Evolutionary conservation across 1,140 invertebrate species (phyloP), one percentile per base, ranked within the genome.

Genomic region (Cyrtorhinus lividipennis): DNA sequence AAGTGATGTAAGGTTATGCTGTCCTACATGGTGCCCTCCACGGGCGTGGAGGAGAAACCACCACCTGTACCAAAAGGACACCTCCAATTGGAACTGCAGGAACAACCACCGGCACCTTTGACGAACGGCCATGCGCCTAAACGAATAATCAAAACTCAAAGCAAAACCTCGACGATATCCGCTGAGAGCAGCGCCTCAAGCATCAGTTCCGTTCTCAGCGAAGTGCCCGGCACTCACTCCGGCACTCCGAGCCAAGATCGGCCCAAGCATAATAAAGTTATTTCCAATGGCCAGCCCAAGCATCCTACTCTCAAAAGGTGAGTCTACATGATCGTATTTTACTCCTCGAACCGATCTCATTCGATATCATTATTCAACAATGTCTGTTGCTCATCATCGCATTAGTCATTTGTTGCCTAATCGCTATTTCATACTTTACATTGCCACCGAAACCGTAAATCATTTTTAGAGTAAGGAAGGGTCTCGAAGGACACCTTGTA

Each of bases 11-110:
- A 56, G 48, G 48, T 22, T 12, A 83, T 83, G 81, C 73, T 83
- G 71, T 82, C 81, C 30, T 83, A 83, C 69, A 81, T 83, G 78
- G 75, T 82, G 66, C 80, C 81, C 22, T 79, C 80, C 23, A 44
- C 38, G 38, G 38, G 38, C 38, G 76, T 81, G 61, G 81, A 81
- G 64, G 80, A 82, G 67, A 82, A 82, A 70, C 80, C 80, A 20
- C 79, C 79, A 13, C 77, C 77, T 63, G 78, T 71, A 53, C 78
- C 79, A 10, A 74, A 57, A 63, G 38, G 38, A 44, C n/a, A 62
- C 56, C 44, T 62, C 26, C 63, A 48, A 45, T 24, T 44, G 10
- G 24, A 64, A 48, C 38, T 65, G 46, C 12, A 56, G 10, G 67
- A 66, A 26, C 57, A 63, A 46, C 24, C 56, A 44, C 56, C 62